Base-by-base conservation (phyloP, 2,888 invertebrate species). In the Synergus gifuensis region DNA sequence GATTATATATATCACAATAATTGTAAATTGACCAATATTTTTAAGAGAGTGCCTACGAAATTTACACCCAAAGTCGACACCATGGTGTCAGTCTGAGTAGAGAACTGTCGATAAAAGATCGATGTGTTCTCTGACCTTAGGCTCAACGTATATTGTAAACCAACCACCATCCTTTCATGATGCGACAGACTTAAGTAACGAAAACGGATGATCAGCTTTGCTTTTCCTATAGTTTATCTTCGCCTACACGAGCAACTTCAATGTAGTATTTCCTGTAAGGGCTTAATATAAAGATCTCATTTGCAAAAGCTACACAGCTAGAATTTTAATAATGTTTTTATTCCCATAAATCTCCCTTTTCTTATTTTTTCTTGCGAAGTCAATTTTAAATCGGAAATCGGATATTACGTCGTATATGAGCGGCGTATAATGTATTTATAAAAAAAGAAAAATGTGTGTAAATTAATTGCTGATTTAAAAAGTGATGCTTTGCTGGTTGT, bases 381-480 rank as follows among this genome's bases (percentile, higher is more conserved):
- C 49, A 73, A 16, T 49, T 54, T 16, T 18, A 22, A 11, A 44
- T 67, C 11, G n/a, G 2, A 18, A 67, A 22, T 18, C n/a, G 0
- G 12, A 67, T 18, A 67, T 18, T 44, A 18, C 16, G 44, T 67
- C 12, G 28, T 28, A 28, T 28, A 28, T 28, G 28, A 28, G 28
- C 2, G 3, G 28, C 3, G 28, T 28, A 36, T 12, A 69, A 54
- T 12, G 18, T 44, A 54, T 36, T 28, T 9, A 76, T 76, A 36
- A 60, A 76, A 76, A 62, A 76, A 62, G 63, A 42, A 76, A 40
- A 4, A 14, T 11, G 12, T 40, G 67, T 12, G 42, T 46, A 44
- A 76, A 63, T 9, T 76, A 62, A 62, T 76, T 62, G 44, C 44
- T 62, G 76, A 14, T 11, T 44, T 16, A 42, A 63, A 76, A 78